These are phyloP conservation scores for human DNA, from an alignment of 2,113 vertebrate genomes.

Conservation along the genomic window GRCh38 chr5:103179501-103180000, in stretches of 20 bases:
- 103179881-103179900: slow-evolving; percentile 22
- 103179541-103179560: background rate
- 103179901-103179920: background rate
- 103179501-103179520: background rate
- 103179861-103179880: background rate
- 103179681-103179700: background rate
- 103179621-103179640: background rate
- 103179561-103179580: background rate
- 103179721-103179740: slow-evolving; percentile 18
- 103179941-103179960: background rate
- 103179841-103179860: background rate
- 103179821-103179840: background rate
- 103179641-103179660: background rate
- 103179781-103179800: background rate
- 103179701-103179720: slow-evolving; percentile 33
- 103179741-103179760: background rate
- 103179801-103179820: background rate
- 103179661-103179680: background rate
- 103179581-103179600: slow-evolving; percentile 20
- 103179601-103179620: slow-evolving; percentile 22
- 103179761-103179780: slow-evolving; percentile 1
- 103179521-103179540: background rate
- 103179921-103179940: background rate
- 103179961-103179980: slow-evolving; percentile 21
- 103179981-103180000: slow-evolving; percentile 5